These are phyloP conservation scores for Ammospiza nelsoni DNA, from an alignment of 2,113 vertebrate species.

Conservation along the genomic window DNA sequence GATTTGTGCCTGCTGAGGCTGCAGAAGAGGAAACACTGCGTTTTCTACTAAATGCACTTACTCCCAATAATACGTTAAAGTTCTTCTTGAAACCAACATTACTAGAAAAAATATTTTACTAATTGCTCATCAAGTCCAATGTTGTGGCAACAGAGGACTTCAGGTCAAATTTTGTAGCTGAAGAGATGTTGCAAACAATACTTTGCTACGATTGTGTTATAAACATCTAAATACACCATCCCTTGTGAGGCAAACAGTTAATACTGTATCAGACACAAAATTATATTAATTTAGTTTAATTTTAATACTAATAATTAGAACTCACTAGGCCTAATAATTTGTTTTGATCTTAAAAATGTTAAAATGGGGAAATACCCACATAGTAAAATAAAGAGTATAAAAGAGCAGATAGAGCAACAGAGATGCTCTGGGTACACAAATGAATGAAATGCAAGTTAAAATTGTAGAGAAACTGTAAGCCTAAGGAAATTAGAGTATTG, in stretches of 20 bases:
- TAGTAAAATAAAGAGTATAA: too few relatives aligned
- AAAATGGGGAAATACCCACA: neutral
- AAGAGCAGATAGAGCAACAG: neutral
- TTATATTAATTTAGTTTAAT: neutral
- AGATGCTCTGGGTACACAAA: neutral
- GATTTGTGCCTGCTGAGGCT: neutral
- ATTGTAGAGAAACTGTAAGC: neutral
- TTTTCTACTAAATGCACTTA: neutral
- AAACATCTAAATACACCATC: neutral
- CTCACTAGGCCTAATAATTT: neutral
- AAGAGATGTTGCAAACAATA: neutral
- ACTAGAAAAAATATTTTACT: neutral
- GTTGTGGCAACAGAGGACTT: neutral
- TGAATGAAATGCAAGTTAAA: neutral
- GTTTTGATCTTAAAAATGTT: neutral
- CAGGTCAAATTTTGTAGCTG: neutral
- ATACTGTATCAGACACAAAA: neutral
- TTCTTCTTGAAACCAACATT: neutral
- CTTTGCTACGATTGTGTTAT: neutral
- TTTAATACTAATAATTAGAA: neutral
- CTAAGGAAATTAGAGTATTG: neutral
- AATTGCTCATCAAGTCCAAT: neutral
- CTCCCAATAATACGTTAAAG: neutral
- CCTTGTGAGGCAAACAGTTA: neutral
- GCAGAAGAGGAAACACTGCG: neutral